These are phyloP conservation scores for Wasmannia auropunctata DNA, from an alignment of 1,140 invertebrate genomes.

Conservation along the genomic window DNA sequence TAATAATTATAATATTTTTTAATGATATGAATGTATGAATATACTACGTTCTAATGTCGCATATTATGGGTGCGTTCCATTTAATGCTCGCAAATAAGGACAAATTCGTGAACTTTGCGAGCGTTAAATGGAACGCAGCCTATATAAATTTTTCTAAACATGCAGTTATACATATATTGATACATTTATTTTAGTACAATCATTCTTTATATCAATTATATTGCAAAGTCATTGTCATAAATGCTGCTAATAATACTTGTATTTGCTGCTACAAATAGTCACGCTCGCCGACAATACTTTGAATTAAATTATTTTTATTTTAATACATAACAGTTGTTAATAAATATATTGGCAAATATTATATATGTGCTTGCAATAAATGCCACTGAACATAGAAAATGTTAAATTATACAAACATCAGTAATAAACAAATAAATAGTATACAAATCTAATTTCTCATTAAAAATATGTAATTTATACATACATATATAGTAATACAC, in stretches of 20 bases:
- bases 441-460: slow-evolving; percentile 7
- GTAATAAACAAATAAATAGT: slow-evolving; percentile 31
- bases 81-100: too few species aligned
- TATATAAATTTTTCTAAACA: slow-evolving; percentile 35
- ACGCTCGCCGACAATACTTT: neutral
- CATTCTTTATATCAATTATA: slow-evolving; percentile 21
- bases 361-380: neutral
- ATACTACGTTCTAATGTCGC: neutral
- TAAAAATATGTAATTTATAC: neutral
- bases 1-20: neutral
- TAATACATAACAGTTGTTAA: slow-evolving; percentile 14
- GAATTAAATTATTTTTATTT: neutral
- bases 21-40: slow-evolving; percentile 31
- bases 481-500: neutral
- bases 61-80: too few species aligned
- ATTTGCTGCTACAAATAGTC: slow-evolving; percentile 7
- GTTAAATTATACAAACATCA: slow-evolving; percentile 10
- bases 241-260: slow-evolving; percentile 31
- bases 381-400: neutral
- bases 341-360: neutral
- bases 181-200: slow-evolving; percentile 4
- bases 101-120: too few species aligned
- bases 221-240: neutral
- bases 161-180: neutral
- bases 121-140: too few species aligned